These are phyloP conservation scores for Muntiacus muntjak DNA, from an alignment of 2,113 vertebrate species.

Conservation along the genomic window DNA sequence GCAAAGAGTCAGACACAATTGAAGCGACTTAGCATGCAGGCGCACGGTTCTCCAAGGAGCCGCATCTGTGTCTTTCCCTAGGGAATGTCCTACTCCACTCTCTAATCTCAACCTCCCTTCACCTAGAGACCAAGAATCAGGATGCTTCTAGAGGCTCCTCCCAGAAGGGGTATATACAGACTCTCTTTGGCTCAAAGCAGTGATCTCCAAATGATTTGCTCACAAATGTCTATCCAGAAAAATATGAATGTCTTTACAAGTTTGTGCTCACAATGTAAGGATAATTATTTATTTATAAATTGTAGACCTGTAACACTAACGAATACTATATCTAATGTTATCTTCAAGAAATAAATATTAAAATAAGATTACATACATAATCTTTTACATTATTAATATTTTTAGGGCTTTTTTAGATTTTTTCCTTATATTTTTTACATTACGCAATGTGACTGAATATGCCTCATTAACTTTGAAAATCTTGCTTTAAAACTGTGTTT, in stretches of 20 bases:
- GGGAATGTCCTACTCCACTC: not conserved
- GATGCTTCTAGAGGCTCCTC: not conserved
- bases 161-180: accelerated
- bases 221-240: not conserved
- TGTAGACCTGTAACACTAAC: not conserved
- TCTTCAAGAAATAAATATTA: not conserved
- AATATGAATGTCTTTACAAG: not conserved
- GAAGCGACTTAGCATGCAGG: not conserved
- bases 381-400: not conserved
- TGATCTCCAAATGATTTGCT: not conserved
- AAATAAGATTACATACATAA: not conserved
- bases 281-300: not conserved
- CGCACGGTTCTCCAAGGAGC: not conserved
- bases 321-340: not conserved
- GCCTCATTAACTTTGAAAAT: not conserved
- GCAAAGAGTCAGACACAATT: accelerated
- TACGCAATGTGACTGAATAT: not conserved
- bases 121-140: not conserved
- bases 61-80: not conserved
- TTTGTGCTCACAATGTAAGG: not conserved
- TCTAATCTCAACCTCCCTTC: not conserved
- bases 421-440: not conserved
- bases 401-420: not conserved
- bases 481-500: not conserved
- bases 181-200: too few species aligned